Percentiles rank a stretch among this genome's conserved stretches.
phyloP scores from a whole-genome alignment of 2,888 invertebrate genomes.

The Leptinotarsa juncta region DNA sequence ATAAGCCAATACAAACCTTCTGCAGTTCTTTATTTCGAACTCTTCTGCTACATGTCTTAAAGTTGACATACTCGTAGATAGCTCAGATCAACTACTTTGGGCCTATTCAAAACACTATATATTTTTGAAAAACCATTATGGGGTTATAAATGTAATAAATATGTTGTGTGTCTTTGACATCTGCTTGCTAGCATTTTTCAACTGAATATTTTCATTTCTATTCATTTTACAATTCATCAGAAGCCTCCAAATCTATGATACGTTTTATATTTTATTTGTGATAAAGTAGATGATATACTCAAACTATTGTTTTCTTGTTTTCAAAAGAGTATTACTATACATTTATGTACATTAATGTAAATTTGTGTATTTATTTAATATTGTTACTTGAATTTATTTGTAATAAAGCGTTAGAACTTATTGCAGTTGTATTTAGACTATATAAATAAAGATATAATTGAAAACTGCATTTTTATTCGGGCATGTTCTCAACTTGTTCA shows the following conservation, averaged over 20 bases:
- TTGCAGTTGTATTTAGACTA: conserved; percentile 64
- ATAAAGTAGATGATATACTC: conserved; percentile 47
- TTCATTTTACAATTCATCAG: neutral
- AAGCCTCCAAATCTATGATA: neutral
- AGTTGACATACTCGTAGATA: too few species aligned
- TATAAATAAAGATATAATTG: conserved; percentile 54
- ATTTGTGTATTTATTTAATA: conserved; percentile 63
- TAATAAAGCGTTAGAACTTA: conserved; percentile 65
- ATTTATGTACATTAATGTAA: conserved; percentile 58
- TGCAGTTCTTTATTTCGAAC: too few species aligned
- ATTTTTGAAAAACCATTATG: neutral
- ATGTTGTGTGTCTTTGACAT: too few species aligned
- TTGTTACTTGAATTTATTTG: conserved; percentile 62
- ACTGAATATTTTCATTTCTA: neutral
- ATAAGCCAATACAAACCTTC: too few species aligned
- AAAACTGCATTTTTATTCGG: neutral
- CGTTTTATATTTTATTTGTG: conserved; percentile 36
- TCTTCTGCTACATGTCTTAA: too few species aligned
- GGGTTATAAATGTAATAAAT: too few species aligned
- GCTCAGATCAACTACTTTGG: too few species aligned
- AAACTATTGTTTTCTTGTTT: neutral
- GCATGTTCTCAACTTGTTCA: too few species aligned
- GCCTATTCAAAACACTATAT: neutral
- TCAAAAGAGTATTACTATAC: conserved; percentile 19
- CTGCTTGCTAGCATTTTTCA: too few species aligned